These are phyloP conservation scores for Ellobius talpinus DNA, from an alignment of 2,113 vertebrate genomes.

Conservation along the genomic window DNA sequence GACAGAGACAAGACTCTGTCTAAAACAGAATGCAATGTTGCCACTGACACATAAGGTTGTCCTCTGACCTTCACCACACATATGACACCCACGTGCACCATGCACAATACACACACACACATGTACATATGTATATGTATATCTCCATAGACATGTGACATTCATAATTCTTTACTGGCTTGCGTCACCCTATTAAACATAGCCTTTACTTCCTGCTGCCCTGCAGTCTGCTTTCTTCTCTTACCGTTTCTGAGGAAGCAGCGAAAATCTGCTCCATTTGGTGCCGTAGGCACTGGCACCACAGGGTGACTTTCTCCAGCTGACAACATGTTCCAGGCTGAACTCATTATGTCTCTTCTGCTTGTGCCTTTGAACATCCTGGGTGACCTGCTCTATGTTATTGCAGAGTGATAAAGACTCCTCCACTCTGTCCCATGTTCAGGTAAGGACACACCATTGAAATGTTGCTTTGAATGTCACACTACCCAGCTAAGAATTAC, in stretches of 20 bases:
- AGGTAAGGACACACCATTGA: not conserved
- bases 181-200: too few species aligned
- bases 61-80: not conserved
- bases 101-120: too few species aligned
- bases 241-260: not conserved
- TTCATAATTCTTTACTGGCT: not conserved
- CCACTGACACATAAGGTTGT: not conserved
- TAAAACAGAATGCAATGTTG: not conserved
- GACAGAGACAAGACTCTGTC: not conserved
- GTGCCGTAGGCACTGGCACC: not conserved
- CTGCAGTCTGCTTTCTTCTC: not conserved
- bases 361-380: not conserved
- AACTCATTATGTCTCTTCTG: not conserved
- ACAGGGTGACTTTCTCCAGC: rapidly evolving
- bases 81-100: not conserved
- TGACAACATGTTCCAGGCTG: not conserved
- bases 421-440: not conserved
- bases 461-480: not conserved
- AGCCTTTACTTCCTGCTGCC: too few species aligned
- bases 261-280: not conserved
- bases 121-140: not conserved
- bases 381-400: not conserved
- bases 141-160: not conserved
- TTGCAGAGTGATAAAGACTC: not conserved
- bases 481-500: not conserved